Percentiles rank a stretch among this genome's conserved stretches.
Conservation (phyloP, 2,888 invertebrate species). For the Torymus tubicola region DNA sequence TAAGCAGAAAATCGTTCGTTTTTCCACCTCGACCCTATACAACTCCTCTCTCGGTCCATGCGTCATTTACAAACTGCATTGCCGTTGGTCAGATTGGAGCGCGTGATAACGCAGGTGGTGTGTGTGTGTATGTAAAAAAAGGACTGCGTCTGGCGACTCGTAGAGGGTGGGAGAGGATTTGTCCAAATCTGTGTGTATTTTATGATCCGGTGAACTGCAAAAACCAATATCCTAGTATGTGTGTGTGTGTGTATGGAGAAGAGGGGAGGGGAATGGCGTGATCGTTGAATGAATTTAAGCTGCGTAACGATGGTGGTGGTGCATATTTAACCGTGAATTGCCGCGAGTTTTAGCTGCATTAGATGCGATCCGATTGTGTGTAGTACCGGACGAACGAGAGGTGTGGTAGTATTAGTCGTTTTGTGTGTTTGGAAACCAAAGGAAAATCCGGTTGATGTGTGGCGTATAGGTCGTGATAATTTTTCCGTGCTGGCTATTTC, state of each 20-base stretch:
- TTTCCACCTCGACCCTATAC: not conserved
- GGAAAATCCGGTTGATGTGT: conserved; percentile 13
- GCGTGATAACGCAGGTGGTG: conserved; percentile 1
- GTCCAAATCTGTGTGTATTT: conserved; percentile 56
- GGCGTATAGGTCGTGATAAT: too few relatives aligned
- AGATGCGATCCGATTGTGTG: conserved; percentile 45
- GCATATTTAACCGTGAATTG: conserved; percentile 46
- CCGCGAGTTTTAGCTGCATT: conserved; percentile 52
- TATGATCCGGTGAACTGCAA: conserved; percentile 55
- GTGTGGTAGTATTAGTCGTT: not conserved
- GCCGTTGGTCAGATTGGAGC: conserved; percentile 9
- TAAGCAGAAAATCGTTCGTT: conserved; percentile 27
- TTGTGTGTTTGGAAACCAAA: conserved; percentile 43
- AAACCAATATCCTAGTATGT: conserved; percentile 56
- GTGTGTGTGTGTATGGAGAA: not conserved
- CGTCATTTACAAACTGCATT: conserved; percentile 43
- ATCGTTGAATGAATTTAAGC: conserved; percentile 54
- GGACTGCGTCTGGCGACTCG: not conserved
- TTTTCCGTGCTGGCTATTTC: too few relatives aligned
- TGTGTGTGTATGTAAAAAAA: conserved; percentile 14
- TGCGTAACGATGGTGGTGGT: not conserved
- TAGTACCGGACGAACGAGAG: not conserved
- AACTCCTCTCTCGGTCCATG: too few relatives aligned
- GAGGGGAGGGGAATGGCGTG: conserved; percentile 10
- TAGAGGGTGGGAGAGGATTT: conserved; percentile 25